phyloP scores from a whole-genome alignment of 1,140 invertebrate species.

The Drosophila orena region DNA sequence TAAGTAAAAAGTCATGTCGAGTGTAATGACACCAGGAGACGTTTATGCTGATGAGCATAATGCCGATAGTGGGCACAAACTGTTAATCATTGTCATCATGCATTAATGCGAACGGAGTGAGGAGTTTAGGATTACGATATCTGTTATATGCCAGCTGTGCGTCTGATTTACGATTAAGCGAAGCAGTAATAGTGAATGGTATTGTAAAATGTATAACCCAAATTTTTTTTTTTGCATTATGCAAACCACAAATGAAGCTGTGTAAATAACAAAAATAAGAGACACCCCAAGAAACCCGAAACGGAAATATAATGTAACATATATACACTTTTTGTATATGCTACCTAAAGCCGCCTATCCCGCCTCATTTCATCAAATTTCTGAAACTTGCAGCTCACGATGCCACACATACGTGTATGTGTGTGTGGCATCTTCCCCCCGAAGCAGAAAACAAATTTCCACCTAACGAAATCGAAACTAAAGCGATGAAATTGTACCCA shows the following conservation, averaged over 20 bases:
- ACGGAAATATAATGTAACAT: slow-evolving; percentile 5
- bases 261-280: slow-evolving; percentile 39
- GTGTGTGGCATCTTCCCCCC: slow-evolving; percentile 11
- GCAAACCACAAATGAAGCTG: slow-evolving; percentile 41
- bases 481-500: slow-evolving; percentile 5
- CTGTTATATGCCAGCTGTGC: slow-evolving; percentile 40
- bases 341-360: slow-evolving; percentile 17
- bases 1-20: slow-evolving; percentile 29
- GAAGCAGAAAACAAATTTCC: slow-evolving; percentile 24
- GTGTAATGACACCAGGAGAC: not conserved
- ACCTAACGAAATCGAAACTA: slow-evolving; percentile 24
- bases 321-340: slow-evolving; percentile 22
- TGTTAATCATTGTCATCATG: slow-evolving; percentile 34
- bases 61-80: slow-evolving; percentile 2
- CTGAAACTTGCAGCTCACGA: slow-evolving; percentile 16
- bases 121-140: slow-evolving; percentile 28
- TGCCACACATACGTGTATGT: slow-evolving; percentile 11
- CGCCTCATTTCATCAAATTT: slow-evolving; percentile 32
- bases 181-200: slow-evolving; percentile 22
- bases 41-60: slow-evolving; percentile 13
- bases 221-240: slow-evolving; percentile 3
- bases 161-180: slow-evolving; percentile 24
- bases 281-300: slow-evolving; percentile 1
- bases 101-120: not conserved
- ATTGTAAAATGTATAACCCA: slow-evolving; percentile 28